Percentiles rank a stretch among this genome's conserved stretches.
These are phyloP conservation scores for Sebastes hubbsi DNA, from an alignment of 2,797 vertebrate genomes.

Conservation along the genomic window DNA sequence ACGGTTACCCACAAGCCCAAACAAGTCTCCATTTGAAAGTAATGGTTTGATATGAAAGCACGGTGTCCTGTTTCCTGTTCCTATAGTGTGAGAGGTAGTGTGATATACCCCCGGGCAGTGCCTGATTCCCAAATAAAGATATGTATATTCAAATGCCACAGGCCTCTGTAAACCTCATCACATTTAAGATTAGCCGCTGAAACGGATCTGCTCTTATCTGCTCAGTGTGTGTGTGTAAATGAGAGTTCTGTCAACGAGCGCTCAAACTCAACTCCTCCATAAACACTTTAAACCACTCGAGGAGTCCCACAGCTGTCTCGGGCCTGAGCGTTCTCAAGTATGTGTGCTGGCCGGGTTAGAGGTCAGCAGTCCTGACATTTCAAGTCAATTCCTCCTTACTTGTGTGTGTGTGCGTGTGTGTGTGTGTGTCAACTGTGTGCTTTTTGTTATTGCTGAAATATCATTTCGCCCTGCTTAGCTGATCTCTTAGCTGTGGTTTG, in stretches of 20 bases:
- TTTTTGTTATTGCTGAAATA: constrained; percentile 37
- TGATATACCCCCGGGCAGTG: constrained; percentile 31
- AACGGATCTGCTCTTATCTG: constrained; percentile 60
- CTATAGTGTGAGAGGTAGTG: constrained; percentile 31
- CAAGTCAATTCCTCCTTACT: background rate
- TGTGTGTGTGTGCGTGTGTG: background rate
- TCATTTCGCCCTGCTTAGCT: constrained; percentile 28
- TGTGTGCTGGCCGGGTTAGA: constrained; percentile 41
- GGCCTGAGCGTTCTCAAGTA: background rate
- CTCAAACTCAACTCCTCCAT: constrained; percentile 53
- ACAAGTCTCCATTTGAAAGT: background rate
- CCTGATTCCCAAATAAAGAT: constrained; percentile 57
- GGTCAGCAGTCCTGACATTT: constrained; percentile 31
- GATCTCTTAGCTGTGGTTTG: constrained; percentile 29
- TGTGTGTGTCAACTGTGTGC: background rate
- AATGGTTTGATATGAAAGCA: constrained; percentile 11
- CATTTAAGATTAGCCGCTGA: constrained; percentile 64
- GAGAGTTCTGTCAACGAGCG: constrained; percentile 59
- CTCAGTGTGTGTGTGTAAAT: constrained; percentile 45
- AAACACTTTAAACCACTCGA: constrained; percentile 58
- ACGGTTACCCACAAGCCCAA: background rate
- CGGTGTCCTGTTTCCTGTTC: constrained; percentile 16
- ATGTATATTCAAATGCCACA: constrained; percentile 38
- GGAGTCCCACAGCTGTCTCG: constrained; percentile 57
- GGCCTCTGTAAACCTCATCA: constrained; percentile 55